Percentiles rank a stretch among this genome's conserved stretches.
Conservation (phyloP, 2,797 vertebrate species). For the Petrocephalus schoutedeni region DNA sequence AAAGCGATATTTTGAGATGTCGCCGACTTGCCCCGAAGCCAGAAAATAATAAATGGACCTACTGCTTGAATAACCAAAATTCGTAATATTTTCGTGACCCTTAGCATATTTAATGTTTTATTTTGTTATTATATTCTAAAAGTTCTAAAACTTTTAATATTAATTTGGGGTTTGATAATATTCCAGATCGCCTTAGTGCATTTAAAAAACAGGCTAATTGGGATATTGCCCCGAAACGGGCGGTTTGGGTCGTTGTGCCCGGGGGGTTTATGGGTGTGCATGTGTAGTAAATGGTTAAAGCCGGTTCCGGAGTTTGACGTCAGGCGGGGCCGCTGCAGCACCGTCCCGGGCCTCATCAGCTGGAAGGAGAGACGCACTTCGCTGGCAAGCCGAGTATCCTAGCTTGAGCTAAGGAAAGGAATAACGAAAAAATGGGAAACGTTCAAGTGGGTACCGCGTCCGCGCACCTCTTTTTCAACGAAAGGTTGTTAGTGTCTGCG, state of each 20-base stretch:
- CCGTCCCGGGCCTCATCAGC: conserved; percentile 24
- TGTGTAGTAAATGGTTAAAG: conserved; percentile 16
- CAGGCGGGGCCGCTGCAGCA: conserved; percentile 28
- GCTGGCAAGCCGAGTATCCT: neutral
- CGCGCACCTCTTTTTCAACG: neutral
- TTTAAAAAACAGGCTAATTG: neutral
- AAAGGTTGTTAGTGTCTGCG: neutral
- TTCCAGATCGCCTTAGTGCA: neutral
- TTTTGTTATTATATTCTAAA: neutral
- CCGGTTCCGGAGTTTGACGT: neutral
- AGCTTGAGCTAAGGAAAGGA: neutral
- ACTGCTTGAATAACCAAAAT: neutral
- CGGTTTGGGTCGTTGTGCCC: neutral
- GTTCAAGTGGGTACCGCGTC: conserved; percentile 51
- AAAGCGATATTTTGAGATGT: neutral
- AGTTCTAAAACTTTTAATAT: neutral
- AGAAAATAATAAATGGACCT: neutral
- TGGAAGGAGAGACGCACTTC: neutral
- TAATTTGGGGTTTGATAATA: neutral
- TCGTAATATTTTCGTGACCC: neutral
- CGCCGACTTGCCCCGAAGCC: neutral
- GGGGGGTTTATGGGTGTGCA: neutral
- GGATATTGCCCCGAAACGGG: neutral
- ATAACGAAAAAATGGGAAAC: conserved; percentile 57
- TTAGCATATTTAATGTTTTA: neutral